Evolutionary conservation across 1,140 invertebrate genomes (phyloP), one percentile per base, ranked within the genome.

Genomic region (Asbolus verrucosus): DNA sequence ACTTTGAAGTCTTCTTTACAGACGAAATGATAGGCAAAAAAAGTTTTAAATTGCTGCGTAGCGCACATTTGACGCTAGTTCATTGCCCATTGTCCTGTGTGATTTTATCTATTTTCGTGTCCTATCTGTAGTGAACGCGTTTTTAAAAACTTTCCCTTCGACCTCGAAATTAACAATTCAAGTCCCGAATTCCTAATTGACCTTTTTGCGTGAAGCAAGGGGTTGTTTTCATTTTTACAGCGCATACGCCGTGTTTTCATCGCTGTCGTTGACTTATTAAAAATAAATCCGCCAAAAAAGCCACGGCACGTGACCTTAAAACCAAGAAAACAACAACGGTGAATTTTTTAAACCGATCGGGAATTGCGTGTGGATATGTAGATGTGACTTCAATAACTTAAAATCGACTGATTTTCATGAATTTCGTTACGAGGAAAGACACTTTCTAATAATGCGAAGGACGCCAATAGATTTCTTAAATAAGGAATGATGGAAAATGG

Each of bases 361-460:
- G 27, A 31, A 27, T 50, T 50, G 43, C 19, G 43, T 50, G 43
- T 19, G 43, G 43, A 18, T 50, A 54, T 54, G 46, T 14, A 27
- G 46, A 54, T 54, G 46, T 54, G 19, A 54, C 46, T 54, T 31
- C 46, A 30, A 50, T 50, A 50, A 50, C 0, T n/a, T n/a, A n/a
- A 9, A n/a, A 50, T 50, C 43, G 43, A 31, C 19, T 54, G 46
- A 54, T 54, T 54, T 54, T 14, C 46, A 54, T 54, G 46, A 54
- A 54, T 54, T 54, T 54, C 46, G 27, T 54, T 54, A 54, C n/a
- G 18, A 19, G 43, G 43, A 16, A 50, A 11, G 46, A 54, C 46
- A 54, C 19, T 54, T 54, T 54, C 19, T 27, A 54, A 54, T 54
- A 54, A 54, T 27, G 19, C 27, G 46, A 54, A 54, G 9, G 46